Base-by-base conservation (phyloP, 1,140 invertebrate genomes). In the Drosophila hydei region DNA sequence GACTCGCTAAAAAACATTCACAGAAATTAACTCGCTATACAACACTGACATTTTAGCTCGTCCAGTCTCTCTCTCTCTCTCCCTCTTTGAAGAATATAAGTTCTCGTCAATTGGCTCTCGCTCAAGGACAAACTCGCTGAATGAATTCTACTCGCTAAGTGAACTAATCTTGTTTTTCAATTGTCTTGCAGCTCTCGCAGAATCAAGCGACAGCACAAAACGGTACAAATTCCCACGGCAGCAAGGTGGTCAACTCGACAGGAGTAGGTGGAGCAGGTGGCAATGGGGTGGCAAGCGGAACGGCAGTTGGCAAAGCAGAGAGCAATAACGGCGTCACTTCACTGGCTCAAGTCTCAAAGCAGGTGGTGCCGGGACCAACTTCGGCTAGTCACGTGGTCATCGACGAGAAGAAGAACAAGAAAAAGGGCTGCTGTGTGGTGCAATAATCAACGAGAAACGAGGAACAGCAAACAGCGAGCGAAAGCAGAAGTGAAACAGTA, bases 311-410 rank as follows among this genome's bases (percentile, higher is more conserved):
- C 51, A 63, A 67, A 38, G 52, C 65, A 63, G 81, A 77, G 36
- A 79, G 70, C 64, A 90, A 85, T 54, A 90, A 89, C 27, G 89
- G 89, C 30, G 81, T 88, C 64, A 89, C 89, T 60, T 87, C 89
- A 2, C 56, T 75, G 72, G 76, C 89, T 62, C 90, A 92, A 80
- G 79, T 92, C 60, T 92, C 91, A 78, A 92, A 91, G 62, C 79
- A 91, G 75, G 84, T 91, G 73, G 83, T 92, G 74, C 91, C 91
- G 52, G 91, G 91, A 68, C 91, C 91, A 69, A 83, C 79, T 55
- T 92, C 91, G 61, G 91, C 91, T 79, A 92, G 91, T 85, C 91
- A 91, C 68, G 91, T 92, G 76, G 89, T 91, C 50, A 91, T 92
- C 67, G 91, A 91, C 38, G 91, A 92, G 55, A 92, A 92, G 74